phyloP scores from a whole-genome alignment of 2,113 vertebrate genomes.

The Anas platyrhynchos region DNA sequence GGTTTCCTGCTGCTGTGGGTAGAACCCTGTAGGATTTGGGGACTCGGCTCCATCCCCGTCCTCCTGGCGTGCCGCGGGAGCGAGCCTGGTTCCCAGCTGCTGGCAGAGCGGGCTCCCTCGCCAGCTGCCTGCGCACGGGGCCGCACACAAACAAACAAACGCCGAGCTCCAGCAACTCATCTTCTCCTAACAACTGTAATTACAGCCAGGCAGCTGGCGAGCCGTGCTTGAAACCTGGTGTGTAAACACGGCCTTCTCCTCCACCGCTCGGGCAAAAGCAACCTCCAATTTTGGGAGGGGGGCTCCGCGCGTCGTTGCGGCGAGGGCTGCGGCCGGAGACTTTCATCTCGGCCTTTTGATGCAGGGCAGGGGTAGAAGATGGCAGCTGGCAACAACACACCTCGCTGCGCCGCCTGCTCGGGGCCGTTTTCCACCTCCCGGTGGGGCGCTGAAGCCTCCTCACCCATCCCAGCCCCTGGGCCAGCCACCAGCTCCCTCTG shows the following conservation, averaged over 20 bases:
- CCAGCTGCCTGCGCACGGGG: background rate
- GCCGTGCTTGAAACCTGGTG: constrained; percentile 1
- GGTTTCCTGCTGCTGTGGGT: background rate
- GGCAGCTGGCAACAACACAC: background rate
- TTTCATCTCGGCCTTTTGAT: constrained; percentile 64
- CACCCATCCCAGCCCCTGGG: background rate
- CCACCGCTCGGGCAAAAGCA: background rate
- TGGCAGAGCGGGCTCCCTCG: background rate
- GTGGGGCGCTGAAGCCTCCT: background rate
- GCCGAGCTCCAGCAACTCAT: constrained; percentile 45
- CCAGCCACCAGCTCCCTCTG: background rate
- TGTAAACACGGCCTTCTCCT: constrained; percentile 57
- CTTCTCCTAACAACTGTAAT: background rate
- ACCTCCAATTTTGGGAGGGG: constrained; percentile 30
- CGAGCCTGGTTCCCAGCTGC: background rate
- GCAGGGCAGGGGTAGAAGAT: constrained; percentile 21
- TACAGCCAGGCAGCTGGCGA: constrained; percentile 44
- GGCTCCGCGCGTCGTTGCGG: background rate
- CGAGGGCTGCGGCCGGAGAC: background rate
- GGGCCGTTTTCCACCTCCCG: background rate
- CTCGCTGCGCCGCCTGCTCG: background rate
- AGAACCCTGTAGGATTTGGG: background rate
- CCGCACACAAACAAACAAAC: constrained; percentile 59
- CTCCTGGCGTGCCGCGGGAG: rapidly evolving
- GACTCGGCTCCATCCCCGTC: background rate